A percentile compares a stretch with the other conserved stretches of the same genome.
Conservation (phyloP, 2,888 invertebrate genomes). For the Drosophila infuscata region DNA sequence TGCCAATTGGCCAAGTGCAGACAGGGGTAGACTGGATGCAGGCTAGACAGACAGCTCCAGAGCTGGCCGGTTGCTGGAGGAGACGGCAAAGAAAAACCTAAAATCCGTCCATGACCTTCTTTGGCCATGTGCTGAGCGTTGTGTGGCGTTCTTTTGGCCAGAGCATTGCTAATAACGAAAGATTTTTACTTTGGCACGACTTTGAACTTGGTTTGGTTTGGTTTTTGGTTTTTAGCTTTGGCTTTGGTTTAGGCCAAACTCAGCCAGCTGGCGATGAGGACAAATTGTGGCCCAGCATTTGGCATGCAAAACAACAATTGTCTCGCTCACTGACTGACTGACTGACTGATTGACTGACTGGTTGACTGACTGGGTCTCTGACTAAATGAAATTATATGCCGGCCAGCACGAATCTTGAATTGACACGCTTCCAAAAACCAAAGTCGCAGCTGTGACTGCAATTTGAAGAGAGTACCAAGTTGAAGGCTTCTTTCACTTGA, state of each 20-base stretch:
- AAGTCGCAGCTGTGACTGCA: constrained; percentile 26
- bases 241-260: constrained; percentile 9
- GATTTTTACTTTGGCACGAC: constrained; percentile 75
- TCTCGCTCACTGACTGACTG: constrained; percentile 17
- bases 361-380: constrained; percentile 29
- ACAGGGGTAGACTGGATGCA: constrained; percentile 13
- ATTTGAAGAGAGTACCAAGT: constrained; percentile 21
- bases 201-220: constrained; percentile 75
- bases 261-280: constrained; percentile 57
- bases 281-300: constrained; percentile 74
- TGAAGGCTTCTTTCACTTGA: constrained; percentile 47
- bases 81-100: constrained; percentile 53
- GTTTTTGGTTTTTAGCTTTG: constrained; percentile 33
- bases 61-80: constrained; percentile 15
- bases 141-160: constrained; percentile 33
- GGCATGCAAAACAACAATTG: constrained; percentile 71
- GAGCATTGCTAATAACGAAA: constrained; percentile 58
- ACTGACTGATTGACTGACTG: constrained; percentile 28
- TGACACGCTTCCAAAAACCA: constrained; percentile 56
- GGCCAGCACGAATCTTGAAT: constrained; percentile 66
- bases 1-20: constrained; percentile 74
- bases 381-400: constrained; percentile 74
- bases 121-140: constrained; percentile 39
- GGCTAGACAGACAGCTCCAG: constrained; percentile 16
- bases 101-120: constrained; percentile 81